phyloP scores from a whole-genome alignment of 2,888 invertebrate genomes.

The Metalampra italica region DNA sequence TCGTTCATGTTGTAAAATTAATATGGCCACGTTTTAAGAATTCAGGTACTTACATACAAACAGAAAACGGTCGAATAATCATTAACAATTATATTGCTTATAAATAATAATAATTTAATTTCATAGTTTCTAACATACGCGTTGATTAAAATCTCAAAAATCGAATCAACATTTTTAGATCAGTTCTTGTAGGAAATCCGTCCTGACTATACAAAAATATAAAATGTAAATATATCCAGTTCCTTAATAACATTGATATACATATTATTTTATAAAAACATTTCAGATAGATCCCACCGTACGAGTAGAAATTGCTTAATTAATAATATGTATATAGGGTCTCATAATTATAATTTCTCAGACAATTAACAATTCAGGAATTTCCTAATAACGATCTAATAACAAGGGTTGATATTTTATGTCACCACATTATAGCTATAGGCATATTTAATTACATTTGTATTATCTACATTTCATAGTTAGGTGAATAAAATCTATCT shows the following conservation, averaged over 20 bases:
- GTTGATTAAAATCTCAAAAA: constrained; percentile 61
- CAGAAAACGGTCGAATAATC: constrained; percentile 60
- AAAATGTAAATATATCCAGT: constrained; percentile 47
- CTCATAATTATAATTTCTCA: constrained; percentile 3
- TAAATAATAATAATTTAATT: constrained; percentile 68
- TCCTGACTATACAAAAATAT: constrained; percentile 55
- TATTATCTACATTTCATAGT: constrained; percentile 45
- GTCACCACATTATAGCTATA: constrained; percentile 36
- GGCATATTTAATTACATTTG: constrained; percentile 15
- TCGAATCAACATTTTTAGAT: constrained; percentile 51
- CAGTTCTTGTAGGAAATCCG: constrained; percentile 52
- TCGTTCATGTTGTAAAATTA: constrained; percentile 52
- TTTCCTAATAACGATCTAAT: constrained; percentile 37
- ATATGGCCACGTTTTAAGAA: constrained; percentile 74
- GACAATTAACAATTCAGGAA: constrained; percentile 32
- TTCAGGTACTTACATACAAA: constrained; percentile 73
- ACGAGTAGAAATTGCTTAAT: constrained; percentile 10
- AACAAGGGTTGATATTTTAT: constrained; percentile 35
- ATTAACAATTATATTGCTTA: constrained; percentile 33
- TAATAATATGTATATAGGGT: constrained; percentile 13
- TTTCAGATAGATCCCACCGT: constrained; percentile 19
- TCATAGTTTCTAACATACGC: constrained; percentile 66
- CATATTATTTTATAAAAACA: constrained; percentile 29
- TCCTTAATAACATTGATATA: constrained; percentile 52
- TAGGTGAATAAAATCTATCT: constrained; percentile 49